These are phyloP conservation scores for Bradysia coprophila DNA, from an alignment of 1,140 invertebrate species.

Conservation along the genomic window DNA sequence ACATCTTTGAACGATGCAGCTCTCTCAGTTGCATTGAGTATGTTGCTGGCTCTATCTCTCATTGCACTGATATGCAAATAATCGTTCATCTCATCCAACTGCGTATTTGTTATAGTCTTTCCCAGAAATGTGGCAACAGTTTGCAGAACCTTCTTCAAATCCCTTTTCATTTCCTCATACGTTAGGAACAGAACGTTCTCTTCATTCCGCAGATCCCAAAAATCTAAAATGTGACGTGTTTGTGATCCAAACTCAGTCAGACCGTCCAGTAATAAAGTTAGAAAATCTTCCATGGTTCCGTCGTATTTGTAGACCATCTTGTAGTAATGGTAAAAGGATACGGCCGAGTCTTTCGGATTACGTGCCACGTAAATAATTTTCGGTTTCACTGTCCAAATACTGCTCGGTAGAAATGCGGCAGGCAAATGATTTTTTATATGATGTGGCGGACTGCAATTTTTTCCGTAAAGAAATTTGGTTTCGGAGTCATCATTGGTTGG, in stretches of 20 bases:
- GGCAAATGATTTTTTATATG: conserved; percentile 44
- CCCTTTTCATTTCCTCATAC: no score
- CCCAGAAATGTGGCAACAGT: no score
- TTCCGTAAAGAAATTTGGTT: no score
- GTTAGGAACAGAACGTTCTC: not conserved
- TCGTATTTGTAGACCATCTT: conserved; percentile 10
- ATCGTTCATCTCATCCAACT: no score
- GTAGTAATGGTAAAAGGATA: conserved; percentile 69
- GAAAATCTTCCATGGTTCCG: not conserved
- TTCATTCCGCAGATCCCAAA: not conserved
- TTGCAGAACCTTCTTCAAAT: no score
- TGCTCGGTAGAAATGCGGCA: conserved; percentile 40
- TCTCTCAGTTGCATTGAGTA: no score
- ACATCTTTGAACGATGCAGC: no score
- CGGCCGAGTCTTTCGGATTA: conserved; percentile 71
- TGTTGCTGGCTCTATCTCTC: no score
- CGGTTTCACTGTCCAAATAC: conserved; percentile 28
- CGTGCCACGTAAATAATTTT: conserved; percentile 58
- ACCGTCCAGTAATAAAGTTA: not conserved
- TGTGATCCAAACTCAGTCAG: not conserved
- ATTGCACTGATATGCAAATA: no score
- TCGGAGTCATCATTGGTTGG: conserved; percentile 30
- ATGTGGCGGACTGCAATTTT: conserved; percentile 35
- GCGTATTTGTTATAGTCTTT: no score
- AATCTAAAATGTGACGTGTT: not conserved